Evolutionary conservation across 1,140 invertebrate species (phyloP).

Genomic region (Bombus balteatus): DNA sequence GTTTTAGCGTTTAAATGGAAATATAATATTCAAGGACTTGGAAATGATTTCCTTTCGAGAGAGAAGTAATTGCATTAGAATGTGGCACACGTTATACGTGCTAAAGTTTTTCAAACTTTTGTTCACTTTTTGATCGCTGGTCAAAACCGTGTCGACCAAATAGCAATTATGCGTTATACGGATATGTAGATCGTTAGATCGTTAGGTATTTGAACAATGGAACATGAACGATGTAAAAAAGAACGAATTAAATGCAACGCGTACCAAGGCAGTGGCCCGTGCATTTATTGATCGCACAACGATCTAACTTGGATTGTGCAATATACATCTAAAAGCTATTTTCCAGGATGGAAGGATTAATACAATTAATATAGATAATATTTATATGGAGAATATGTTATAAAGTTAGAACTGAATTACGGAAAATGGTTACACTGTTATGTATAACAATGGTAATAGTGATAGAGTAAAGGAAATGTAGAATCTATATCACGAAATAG

Average conservation of each 20-base stretch:
- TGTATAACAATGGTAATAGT: background rate
- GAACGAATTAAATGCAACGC: background rate
- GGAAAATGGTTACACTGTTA: background rate
- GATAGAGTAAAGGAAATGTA: background rate
- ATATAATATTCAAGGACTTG: too few species aligned
- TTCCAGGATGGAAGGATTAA: background rate
- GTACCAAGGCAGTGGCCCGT: background rate
- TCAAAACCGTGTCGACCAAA: background rate
- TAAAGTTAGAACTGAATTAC: background rate
- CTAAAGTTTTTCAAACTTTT: too few species aligned
- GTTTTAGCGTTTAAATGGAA: too few species aligned
- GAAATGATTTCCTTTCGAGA: background rate
- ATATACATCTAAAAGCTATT: background rate
- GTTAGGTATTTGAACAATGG: background rate
- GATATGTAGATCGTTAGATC: background rate
- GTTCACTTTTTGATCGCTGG: background rate
- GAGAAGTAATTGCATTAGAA: background rate
- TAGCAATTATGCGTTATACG: background rate
- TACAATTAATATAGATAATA: background rate
- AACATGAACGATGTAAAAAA: background rate
- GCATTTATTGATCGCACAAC: background rate
- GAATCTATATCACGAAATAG: background rate
- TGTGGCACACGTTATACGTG: too few species aligned
- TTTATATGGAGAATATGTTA: background rate
- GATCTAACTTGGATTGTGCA: background rate